Percentiles rank a stretch among this genome's conserved stretches.
Conservation (phyloP, 2,888 invertebrate species). For the Microdon myrmicae region DNA sequence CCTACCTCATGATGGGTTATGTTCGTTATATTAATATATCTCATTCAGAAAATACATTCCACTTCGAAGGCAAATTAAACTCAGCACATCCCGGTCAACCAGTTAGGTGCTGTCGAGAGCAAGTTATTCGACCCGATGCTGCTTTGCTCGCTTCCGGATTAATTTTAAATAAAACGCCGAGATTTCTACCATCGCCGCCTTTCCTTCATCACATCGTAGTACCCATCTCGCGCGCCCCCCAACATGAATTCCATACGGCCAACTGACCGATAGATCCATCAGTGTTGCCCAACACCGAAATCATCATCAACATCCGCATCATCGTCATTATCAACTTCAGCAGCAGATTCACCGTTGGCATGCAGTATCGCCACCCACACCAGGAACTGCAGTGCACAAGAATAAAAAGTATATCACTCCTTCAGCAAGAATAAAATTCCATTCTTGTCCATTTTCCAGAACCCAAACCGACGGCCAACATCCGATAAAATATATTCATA, state of each 20-base stretch:
- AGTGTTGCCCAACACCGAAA: slow-evolving; percentile 9
- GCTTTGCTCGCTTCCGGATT: slow-evolving; percentile 21
- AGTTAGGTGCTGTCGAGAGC: too few species aligned
- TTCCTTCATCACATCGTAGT: too few species aligned
- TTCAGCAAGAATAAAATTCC: slow-evolving; percentile 47
- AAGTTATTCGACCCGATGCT: too few species aligned
- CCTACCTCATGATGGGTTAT: slow-evolving; percentile 18
- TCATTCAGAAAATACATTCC: slow-evolving; percentile 24
- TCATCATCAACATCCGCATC: slow-evolving; percentile 35
- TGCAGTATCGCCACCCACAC: slow-evolving; percentile 1
- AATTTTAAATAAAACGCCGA: slow-evolving; percentile 42
- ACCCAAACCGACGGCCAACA: slow-evolving; percentile 42
- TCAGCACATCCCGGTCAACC: background rate
- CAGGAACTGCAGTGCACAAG: too few species aligned
- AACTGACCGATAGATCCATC: slow-evolving; percentile 32
- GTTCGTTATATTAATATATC: background rate
- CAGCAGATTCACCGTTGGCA: background rate
- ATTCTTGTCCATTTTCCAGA: slow-evolving; percentile 51
- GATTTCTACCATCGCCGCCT: too few species aligned
- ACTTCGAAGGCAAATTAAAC: slow-evolving; percentile 33
- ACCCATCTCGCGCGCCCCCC: too few species aligned
- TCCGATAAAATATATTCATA: slow-evolving; percentile 39
- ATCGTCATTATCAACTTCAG: slow-evolving; percentile 10
- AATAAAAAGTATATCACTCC: slow-evolving; percentile 49
- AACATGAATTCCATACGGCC: slow-evolving; percentile 42